phyloP scores from a whole-genome alignment of 2,888 invertebrate genomes.

The Ametastegia equiseti region DNA sequence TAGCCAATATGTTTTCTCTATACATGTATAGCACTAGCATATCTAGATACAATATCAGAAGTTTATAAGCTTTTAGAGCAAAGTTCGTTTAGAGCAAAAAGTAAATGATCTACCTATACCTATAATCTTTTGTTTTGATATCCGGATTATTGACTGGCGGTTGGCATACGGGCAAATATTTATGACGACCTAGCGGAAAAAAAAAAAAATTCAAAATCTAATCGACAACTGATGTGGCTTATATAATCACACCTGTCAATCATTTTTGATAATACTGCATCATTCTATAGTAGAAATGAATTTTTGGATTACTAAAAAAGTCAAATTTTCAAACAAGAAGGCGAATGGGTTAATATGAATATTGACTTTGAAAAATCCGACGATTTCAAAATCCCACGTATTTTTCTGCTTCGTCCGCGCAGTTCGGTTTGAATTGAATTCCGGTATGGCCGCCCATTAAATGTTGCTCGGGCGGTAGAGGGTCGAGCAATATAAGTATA shows the following conservation, averaged over 20 bases:
- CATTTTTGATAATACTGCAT: too few relatives aligned
- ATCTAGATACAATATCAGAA: too few relatives aligned
- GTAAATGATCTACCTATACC: too few relatives aligned
- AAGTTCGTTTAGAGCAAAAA: too few relatives aligned
- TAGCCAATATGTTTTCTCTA: too few relatives aligned
- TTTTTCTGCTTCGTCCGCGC: conserved; percentile 39
- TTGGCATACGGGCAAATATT: conserved; percentile 19
- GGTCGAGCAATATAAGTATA: conserved; percentile 30
- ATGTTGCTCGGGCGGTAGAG: conserved; percentile 43
- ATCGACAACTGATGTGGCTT: not conserved
- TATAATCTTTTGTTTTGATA: too few relatives aligned
- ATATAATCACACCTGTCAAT: not conserved
- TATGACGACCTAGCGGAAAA: not conserved
- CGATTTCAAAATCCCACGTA: conserved; percentile 30
- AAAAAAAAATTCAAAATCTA: not conserved
- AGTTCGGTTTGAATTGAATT: conserved; percentile 44
- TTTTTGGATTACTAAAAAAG: not conserved
- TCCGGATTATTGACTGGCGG: not conserved
- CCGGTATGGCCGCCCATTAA: conserved; percentile 50
- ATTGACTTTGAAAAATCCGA: not conserved
- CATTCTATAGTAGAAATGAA: too few relatives aligned
- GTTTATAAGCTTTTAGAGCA: too few relatives aligned
- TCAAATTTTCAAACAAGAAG: not conserved
- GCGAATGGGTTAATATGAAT: not conserved
- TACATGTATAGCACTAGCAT: too few relatives aligned